A percentile compares a stretch with the other conserved stretches of the same genome.
Conservation (phyloP, 1,140 invertebrate species). For the Dinoponera quadriceps region DNA sequence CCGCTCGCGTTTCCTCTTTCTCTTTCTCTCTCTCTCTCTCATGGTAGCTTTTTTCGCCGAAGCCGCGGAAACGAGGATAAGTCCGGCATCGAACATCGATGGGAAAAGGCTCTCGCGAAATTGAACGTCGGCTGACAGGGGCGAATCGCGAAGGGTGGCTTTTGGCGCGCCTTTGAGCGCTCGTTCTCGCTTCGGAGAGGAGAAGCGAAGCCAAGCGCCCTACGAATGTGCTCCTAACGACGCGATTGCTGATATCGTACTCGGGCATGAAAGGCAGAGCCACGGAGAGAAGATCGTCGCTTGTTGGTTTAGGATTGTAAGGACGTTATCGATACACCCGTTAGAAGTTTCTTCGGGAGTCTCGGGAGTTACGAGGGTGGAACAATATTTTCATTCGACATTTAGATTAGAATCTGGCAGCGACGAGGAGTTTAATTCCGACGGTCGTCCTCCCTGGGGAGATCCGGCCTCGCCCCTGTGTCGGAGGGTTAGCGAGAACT, state of each 20-base stretch:
- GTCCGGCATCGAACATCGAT: slow-evolving; percentile 21
- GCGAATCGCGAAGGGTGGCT: not conserved
- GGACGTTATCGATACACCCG: not conserved
- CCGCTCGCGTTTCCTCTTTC: not conserved
- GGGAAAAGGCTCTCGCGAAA: slow-evolving; percentile 20
- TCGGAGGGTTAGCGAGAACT: slow-evolving; percentile 31
- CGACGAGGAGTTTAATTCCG: slow-evolving; percentile 43
- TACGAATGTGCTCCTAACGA: not conserved
- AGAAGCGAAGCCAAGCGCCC: not conserved
- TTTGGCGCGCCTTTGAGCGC: not conserved
- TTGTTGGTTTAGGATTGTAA: not conserved
- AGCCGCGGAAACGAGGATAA: slow-evolving; percentile 21
- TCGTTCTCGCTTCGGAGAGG: not conserved
- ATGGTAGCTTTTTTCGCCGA: slow-evolving; percentile 1
- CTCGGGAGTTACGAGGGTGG: not conserved
- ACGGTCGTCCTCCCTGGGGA: slow-evolving; percentile 23
- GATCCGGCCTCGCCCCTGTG: slow-evolving; percentile 1
- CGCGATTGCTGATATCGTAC: not conserved
- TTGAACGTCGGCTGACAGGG: slow-evolving; percentile 8
- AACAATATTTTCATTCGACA: slow-evolving; percentile 52
- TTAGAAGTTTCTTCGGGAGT: not conserved
- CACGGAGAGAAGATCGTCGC: not conserved
- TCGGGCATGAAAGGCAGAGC: not conserved
- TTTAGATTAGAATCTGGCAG: slow-evolving; percentile 38
- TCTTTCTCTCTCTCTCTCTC: not conserved